Percentiles rank a stretch among this genome's conserved stretches.
These are phyloP conservation scores for Trichonephila clavipes DNA, from an alignment of 1,140 invertebrate genomes.

Conservation along the genomic window DNA sequence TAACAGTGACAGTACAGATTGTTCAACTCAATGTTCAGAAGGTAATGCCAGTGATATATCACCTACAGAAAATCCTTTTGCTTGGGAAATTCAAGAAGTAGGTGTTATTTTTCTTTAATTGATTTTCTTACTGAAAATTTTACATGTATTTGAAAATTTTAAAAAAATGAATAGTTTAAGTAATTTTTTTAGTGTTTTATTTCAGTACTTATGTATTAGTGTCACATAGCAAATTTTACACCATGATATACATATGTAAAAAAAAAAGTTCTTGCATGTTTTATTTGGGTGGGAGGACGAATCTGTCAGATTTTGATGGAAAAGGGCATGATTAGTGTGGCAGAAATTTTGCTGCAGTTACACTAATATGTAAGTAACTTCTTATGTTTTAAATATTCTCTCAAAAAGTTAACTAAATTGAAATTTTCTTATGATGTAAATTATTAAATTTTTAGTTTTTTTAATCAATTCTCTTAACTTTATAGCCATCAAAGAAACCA, in stretches of 20 bases:
- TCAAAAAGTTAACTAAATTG: background rate
- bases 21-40: conserved; percentile 79
- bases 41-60: conserved; percentile 79
- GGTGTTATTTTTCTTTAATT: background rate
- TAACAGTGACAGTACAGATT: conserved; percentile 84
- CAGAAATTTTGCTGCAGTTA: too few relatives aligned
- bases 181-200: background rate
- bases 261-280: too few relatives aligned
- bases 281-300: too few relatives aligned
- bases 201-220: too few relatives aligned
- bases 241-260: too few relatives aligned
- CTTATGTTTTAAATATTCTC: background rate
- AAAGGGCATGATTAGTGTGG: too few relatives aligned
- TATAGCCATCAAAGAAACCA: conserved; percentile 65
- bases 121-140: background rate
- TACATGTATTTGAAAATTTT: too few relatives aligned
- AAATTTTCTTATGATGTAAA: background rate
- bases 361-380: too few relatives aligned
- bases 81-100: conserved; percentile 83
- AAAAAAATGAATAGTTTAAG: too few relatives aligned
- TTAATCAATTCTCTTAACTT: background rate
- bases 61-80: conserved; percentile 84
- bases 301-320: too few relatives aligned
- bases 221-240: too few relatives aligned
- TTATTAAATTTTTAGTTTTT: too few relatives aligned